These are phyloP conservation scores for Toxostoma redivivum DNA, from an alignment of 2,113 vertebrate genomes.

Conservation along the genomic window DNA sequence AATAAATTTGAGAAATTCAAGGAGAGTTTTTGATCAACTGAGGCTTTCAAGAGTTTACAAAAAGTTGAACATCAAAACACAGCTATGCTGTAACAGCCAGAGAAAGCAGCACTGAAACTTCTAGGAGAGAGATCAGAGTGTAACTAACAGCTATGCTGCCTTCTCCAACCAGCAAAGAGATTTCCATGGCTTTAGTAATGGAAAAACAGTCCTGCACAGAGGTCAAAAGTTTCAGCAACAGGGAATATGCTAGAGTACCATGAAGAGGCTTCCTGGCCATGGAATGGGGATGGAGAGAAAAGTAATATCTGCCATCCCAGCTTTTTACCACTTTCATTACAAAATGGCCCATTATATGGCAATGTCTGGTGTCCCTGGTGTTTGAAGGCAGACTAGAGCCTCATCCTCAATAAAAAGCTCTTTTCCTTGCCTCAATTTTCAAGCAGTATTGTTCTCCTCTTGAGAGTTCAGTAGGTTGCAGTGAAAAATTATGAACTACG, in stretches of 20 bases:
- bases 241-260: neutral
- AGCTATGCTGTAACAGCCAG: neutral
- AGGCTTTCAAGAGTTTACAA: neutral
- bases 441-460: neutral
- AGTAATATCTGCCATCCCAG: neutral
- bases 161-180: neutral
- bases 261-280: neutral
- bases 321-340: neutral
- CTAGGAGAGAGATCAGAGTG: neutral
- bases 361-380: neutral
- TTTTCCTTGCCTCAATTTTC: neutral
- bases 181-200: neutral
- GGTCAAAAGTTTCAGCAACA: neutral
- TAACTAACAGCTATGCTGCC: neutral
- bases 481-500: neutral
- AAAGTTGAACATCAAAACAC: neutral
- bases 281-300: neutral
- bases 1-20: neutral
- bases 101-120: neutral
- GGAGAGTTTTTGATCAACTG: neutral
- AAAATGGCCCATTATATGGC: neutral
- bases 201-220: neutral
- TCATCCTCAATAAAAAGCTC: neutral
- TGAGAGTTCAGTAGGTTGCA: neutral
- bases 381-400: neutral